phyloP scores from a whole-genome alignment of 2,797 vertebrate genomes.

The Esox lucius region DNA sequence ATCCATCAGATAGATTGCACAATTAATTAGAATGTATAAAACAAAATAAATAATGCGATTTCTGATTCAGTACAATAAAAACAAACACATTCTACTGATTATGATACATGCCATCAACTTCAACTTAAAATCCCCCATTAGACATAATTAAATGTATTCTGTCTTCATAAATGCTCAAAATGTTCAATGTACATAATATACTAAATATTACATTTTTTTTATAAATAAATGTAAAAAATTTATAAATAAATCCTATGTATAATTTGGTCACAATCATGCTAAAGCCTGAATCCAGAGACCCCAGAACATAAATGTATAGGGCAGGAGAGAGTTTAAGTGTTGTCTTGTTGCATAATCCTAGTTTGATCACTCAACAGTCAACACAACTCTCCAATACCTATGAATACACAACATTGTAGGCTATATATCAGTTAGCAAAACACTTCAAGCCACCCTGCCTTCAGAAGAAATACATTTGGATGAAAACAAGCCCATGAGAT shows the following conservation, averaged over 20 bases:
- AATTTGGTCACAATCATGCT: slow-evolving; percentile 85
- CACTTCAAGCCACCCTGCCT: slow-evolving; percentile 40
- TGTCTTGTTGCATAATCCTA: slow-evolving; percentile 90
- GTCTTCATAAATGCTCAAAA: slow-evolving; percentile 50
- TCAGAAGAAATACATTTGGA: slow-evolving; percentile 35
- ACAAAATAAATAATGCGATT: slow-evolving; percentile 23
- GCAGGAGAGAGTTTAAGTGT: slow-evolving; percentile 73
- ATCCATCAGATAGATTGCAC: slow-evolving; percentile 31
- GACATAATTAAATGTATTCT: slow-evolving; percentile 61
- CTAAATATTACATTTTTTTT: slow-evolving; percentile 55
- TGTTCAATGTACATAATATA: slow-evolving; percentile 52
- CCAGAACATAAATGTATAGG: slow-evolving; percentile 80
- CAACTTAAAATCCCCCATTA: slow-evolving; percentile 51
- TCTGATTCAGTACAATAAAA: slow-evolving; percentile 27
- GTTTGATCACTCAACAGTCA: slow-evolving; percentile 69
- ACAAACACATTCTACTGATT: slow-evolving; percentile 39
- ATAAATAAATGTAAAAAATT: slow-evolving; percentile 59
- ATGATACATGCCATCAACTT: slow-evolving; percentile 60
- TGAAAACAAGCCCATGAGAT: slow-evolving; percentile 32
- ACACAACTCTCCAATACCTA: slow-evolving; percentile 55
- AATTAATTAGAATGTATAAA: slow-evolving; percentile 26
- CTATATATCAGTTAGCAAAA: slow-evolving; percentile 20
- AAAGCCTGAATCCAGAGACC: slow-evolving; percentile 76
- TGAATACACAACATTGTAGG: slow-evolving; percentile 25
- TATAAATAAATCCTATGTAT: slow-evolving; percentile 67